Percentiles rank a stretch among this genome's conserved stretches.
Evolutionary conservation across 2,888 invertebrate genomes (phyloP).

Genomic region (Venusia cambrica): DNA sequence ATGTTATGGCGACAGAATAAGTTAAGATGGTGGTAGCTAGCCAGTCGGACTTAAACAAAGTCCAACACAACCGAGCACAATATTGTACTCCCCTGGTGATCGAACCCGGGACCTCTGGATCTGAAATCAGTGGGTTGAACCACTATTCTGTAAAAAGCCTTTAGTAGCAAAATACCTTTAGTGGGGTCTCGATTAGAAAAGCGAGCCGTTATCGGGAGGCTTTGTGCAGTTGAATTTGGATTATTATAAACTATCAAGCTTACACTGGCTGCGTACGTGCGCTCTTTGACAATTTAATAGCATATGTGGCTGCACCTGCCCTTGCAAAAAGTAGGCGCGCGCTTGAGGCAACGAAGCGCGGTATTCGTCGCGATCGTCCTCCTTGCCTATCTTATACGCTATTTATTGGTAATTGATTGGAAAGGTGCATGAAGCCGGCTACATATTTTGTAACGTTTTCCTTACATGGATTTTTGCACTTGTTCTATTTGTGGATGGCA

Average conservation of each 20-base stretch:
- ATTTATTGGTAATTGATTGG: slow-evolving; percentile 78
- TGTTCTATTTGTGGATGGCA: slow-evolving; percentile 19
- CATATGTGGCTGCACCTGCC: slow-evolving; percentile 77
- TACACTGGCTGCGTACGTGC: slow-evolving; percentile 57
- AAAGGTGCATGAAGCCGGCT: slow-evolving; percentile 68
- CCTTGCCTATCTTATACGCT: slow-evolving; percentile 71
- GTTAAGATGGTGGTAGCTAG: too few species aligned
- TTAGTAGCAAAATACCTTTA: too few species aligned
- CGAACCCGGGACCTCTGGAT: too few species aligned
- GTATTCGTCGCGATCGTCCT: slow-evolving; percentile 70
- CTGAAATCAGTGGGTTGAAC: too few species aligned
- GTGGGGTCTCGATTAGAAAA: slow-evolving; percentile 1
- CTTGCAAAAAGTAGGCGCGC: slow-evolving; percentile 76
- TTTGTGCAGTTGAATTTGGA: slow-evolving; percentile 56
- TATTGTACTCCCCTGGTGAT: too few species aligned
- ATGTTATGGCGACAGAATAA: too few species aligned
- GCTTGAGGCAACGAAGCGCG: slow-evolving; percentile 74
- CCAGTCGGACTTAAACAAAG: too few species aligned
- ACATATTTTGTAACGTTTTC: slow-evolving; percentile 51
- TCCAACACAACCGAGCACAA: too few species aligned
- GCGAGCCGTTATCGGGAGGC: slow-evolving; percentile 21
- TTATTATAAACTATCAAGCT: slow-evolving; percentile 62
- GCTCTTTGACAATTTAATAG: slow-evolving; percentile 80
- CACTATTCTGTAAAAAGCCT: too few species aligned
- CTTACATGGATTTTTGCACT: slow-evolving; percentile 46